These are phyloP conservation scores for Metellina segmentata DNA, from an alignment of 2,888 invertebrate species.

Conservation along the genomic window DNA sequence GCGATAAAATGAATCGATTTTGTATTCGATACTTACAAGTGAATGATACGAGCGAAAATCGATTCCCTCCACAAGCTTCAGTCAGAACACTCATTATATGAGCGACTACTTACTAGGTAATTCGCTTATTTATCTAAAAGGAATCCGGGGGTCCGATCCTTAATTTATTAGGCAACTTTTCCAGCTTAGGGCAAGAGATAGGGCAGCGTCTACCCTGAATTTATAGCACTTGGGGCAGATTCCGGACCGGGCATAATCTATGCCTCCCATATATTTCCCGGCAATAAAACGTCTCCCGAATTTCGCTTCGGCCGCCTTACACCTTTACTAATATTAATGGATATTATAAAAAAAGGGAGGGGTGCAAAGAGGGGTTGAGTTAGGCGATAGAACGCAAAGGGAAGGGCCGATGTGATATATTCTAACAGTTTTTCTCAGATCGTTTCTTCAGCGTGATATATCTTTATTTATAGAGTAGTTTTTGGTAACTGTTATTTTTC, in stretches of 20 bases:
- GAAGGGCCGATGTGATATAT: conserved; percentile 14
- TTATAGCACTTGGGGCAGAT: conserved; percentile 47
- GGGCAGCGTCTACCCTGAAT: conserved; percentile 24
- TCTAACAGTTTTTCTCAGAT: conserved; percentile 38
- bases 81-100: neutral
- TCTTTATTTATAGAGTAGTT: conserved; percentile 56
- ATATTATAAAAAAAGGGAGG: conserved; percentile 43
- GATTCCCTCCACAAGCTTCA: neutral
- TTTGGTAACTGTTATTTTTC: conserved; percentile 38
- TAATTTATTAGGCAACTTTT: conserved; percentile 50
- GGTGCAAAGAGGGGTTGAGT: conserved; percentile 3
- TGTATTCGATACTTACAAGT: neutral
- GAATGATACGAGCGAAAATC: neutral
- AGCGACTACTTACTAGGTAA: conserved; percentile 1
- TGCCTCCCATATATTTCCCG: conserved; percentile 49
- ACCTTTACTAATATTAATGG: conserved; percentile 63
- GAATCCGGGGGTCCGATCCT: neutral
- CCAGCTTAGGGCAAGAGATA: neutral
- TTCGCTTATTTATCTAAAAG: conserved; percentile 16
- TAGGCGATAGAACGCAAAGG: neutral
- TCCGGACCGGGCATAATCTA: conserved; percentile 38
- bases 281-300: conserved; percentile 60
- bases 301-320: conserved; percentile 24
- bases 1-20: neutral
- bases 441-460: conserved; percentile 40